phyloP scores from a whole-genome alignment of 2,797 vertebrate species.

The Oreortyx pictus region DNA sequence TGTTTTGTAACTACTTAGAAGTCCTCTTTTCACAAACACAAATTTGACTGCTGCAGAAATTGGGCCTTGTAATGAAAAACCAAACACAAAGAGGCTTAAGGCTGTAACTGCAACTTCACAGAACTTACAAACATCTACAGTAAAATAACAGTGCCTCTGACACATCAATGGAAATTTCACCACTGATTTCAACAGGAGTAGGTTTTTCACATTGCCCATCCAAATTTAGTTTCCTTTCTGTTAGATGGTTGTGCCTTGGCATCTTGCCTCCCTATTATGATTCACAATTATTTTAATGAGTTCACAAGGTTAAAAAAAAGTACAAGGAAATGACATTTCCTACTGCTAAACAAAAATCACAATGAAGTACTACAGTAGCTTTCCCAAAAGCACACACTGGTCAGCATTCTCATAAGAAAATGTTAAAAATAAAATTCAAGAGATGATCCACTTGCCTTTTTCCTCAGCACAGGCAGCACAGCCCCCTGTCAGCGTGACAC shows the following conservation, averaged over 20 bases:
- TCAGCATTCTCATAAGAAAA: not conserved
- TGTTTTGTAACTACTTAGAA: not conserved
- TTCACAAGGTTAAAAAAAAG: conserved; percentile 35
- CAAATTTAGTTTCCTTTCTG: not conserved
- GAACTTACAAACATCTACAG: not conserved
- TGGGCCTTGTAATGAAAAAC: not conserved
- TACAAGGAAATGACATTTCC: conserved; percentile 19
- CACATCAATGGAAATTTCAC: not conserved
- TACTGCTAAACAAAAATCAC: not conserved
- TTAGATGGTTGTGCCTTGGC: not conserved
- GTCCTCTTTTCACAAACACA: not conserved
- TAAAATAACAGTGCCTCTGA: not conserved
- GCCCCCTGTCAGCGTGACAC: not conserved
- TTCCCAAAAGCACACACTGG: not conserved
- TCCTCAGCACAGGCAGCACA: not conserved
- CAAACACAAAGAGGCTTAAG: not conserved
- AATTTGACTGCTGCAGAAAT: not conserved
- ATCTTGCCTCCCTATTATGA: not conserved
- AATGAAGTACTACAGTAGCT: not conserved
- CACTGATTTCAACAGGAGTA: not conserved
- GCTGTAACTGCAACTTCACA: not conserved
- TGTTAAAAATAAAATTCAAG: not conserved
- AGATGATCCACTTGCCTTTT: not conserved
- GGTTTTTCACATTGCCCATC: not conserved
- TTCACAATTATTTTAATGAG: conserved; percentile 2